Evolutionary conservation across 2,888 invertebrate genomes (phyloP).

Genomic region (Noctua janthina): DNA sequence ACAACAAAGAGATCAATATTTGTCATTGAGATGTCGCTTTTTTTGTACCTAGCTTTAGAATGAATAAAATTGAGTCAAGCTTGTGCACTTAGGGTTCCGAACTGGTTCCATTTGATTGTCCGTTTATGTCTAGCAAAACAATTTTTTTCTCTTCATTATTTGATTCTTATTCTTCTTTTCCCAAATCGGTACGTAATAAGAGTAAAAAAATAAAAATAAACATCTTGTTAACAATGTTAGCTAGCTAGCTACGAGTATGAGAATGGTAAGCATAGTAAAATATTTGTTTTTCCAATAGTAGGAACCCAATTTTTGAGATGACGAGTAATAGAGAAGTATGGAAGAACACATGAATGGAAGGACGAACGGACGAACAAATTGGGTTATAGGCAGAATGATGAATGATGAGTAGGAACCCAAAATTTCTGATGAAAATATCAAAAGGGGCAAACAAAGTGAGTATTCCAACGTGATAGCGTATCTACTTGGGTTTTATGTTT

Average conservation of each 20-base stretch:
- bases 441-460: not conserved
- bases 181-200: not conserved
- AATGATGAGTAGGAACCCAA: not conserved
- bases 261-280: not conserved
- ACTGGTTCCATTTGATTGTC: not conserved
- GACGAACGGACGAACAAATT: too few species aligned
- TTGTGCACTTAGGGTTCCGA: not conserved
- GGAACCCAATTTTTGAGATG: not conserved
- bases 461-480: not conserved
- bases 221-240: not conserved
- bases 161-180: not conserved
- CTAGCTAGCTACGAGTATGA: not conserved
- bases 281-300: not conserved
- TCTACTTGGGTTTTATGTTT: too few species aligned
- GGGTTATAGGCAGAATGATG: not conserved
- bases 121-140: not conserved
- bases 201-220: not conserved
- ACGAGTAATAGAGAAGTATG: not conserved
- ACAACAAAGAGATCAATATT: slow-evolving; percentile 5
- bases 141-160: not conserved
- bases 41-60: not conserved
- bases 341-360: not conserved
- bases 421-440: not conserved
- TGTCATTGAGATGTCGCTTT: not conserved
- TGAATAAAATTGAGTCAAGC: not conserved